phyloP scores from a whole-genome alignment of 1,140 invertebrate species.

The Bombyx mori region DNA sequence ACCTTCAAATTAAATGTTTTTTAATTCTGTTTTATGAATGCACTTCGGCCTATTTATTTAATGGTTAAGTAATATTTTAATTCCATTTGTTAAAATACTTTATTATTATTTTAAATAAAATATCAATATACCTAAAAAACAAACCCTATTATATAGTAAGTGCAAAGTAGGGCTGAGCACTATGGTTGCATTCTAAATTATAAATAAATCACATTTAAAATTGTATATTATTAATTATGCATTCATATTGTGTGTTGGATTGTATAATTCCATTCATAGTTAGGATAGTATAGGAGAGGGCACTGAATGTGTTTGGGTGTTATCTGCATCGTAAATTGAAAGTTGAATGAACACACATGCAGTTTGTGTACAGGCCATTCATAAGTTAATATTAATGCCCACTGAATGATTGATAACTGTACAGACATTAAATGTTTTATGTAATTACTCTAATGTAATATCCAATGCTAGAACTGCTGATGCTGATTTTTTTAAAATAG shows the following conservation, averaged over 20 bases:
- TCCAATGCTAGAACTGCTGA: not conserved
- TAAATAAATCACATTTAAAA: not conserved
- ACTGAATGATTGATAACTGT: no score
- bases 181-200: not conserved
- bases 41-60: not conserved
- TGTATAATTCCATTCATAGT: slow-evolving; percentile 1
- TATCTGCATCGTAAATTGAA: slow-evolving; percentile 4
- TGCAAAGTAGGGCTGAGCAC: no score
- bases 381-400: no score
- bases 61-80: not conserved
- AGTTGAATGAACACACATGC: slow-evolving; percentile 1
- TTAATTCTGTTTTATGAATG: not conserved
- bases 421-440: not conserved
- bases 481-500: not conserved
- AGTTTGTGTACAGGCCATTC: no score
- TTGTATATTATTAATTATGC: slow-evolving; percentile 5
- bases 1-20: slow-evolving; percentile 26
- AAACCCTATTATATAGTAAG: no score
- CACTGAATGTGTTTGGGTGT: slow-evolving; percentile 2
- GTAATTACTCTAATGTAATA: not conserved
- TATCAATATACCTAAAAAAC: not conserved
- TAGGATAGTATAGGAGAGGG: not conserved
- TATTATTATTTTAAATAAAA: not conserved
- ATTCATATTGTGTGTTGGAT: not conserved
- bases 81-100: not conserved